Evolutionary conservation across 2,797 vertebrate species (phyloP), one percentile per base, ranked within the genome.

Genomic region (Cygnus olor): DNA sequence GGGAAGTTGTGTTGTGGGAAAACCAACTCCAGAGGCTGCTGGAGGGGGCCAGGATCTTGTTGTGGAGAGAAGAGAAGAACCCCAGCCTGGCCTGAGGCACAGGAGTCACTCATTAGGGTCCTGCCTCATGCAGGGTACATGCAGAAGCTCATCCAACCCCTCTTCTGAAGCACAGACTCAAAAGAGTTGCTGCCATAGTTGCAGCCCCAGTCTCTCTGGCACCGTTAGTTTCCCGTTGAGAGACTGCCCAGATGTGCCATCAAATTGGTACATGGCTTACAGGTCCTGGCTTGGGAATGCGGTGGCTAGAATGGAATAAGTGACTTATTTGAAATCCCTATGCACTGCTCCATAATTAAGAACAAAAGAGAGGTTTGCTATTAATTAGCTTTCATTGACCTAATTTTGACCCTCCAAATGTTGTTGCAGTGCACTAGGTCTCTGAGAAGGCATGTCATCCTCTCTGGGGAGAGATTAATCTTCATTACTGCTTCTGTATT

Each of bases 321-420:
- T 40, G 15, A 73, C 73, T 94, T 91, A 57, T 64, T 65, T 94
- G 66, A 96, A 96, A 94, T 96, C 95, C 80, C 89, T 88, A 11
- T 0, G 1, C 72, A 47, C 51, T 5, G 16, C 68, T 49, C 45
- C 0, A 1, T 95, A 95, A 96, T 96, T 94, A 96, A 93, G 80
- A 94, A 84, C 84, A 79, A 80, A 57, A 77, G 70, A 86, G 68
- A 94, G 4, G 80, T 85, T 96, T 93, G 72, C 78, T 92, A 63
- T 95, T 97, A 94, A 96, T 96, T 95, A 93, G 80, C 78, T 92
- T 72, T 90, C 81, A 72, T 53, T 95, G 91, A 93, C 93, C 69
- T 53, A 87, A 65, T 96, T 95, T 49, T 96, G 96, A 95, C 94
- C 92, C 88, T 92, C 78, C 77, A 63, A 87, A 92, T 44, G 69